Base-by-base conservation (phyloP, 2,113 vertebrate genomes). In the Megatriorchis doriae region DNA sequence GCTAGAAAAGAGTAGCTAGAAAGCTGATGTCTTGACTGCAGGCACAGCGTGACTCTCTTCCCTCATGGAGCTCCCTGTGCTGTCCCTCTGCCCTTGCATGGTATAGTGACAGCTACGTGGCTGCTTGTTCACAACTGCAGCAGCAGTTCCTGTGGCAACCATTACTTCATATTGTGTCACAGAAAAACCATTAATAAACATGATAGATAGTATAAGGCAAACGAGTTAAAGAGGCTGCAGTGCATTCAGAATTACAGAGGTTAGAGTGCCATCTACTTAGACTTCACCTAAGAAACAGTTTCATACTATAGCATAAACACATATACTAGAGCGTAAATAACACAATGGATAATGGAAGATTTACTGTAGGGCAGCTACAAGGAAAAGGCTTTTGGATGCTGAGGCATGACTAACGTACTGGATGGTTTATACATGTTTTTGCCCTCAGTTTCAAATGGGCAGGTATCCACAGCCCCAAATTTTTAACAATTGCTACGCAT, bases 51-150 rank as follows among this genome's bases (percentile, higher is more conserved):
- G 31, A 50, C 43, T 55, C n/a, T 12, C 1, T 2, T 32, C 23
- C 23, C 27, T 23, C 3, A 1, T 1, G 0, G 59, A 81, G 13
- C n/a, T 8, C 15, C 13, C 56, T 19, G 16, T 20, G 59, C 53
- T 50, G 14, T 45, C 59, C 80, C 53, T 73, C 71, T 88, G 71
- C 48, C 47, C 77, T 53, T 3, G 1, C 29, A 16, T 9, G 45
- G 67, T 23, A 38, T 3, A 45, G 66, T 3, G 36, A 48, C 56
- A 90, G 31, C 42, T n/a, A 8, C 0, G 0, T 2, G 34, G 17
- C 83, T 71, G 61, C 81, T 86, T 43, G 48, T 16, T 84, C 42
- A n/a, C 52, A 78, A 15, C 6, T 18, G n/a, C 43, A 70, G 36
- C 43, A 70, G 36, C 66, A 29, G 66, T 29, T 82, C 74, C 56